Conservation (phyloP, 1,140 invertebrate genomes). For the Bombus consobrinus region DNA sequence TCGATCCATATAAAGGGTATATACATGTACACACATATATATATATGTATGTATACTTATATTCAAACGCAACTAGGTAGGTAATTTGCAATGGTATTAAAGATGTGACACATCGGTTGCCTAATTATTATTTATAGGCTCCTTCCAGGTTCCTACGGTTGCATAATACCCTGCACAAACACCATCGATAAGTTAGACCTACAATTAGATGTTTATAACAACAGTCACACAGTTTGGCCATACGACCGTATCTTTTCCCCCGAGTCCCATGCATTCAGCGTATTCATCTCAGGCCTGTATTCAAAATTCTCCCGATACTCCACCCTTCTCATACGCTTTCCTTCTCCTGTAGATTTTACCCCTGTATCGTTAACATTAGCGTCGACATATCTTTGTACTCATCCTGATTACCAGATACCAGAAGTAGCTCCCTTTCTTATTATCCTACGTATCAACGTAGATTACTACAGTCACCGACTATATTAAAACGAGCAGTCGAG, state of each 20-base stretch:
- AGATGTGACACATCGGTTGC: too few relatives aligned
- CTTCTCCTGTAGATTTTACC: neutral
- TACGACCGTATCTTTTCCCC: constrained; percentile 44
- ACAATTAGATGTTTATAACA: constrained; percentile 38
- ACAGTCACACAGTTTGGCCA: constrained; percentile 40
- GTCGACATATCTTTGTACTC: neutral
- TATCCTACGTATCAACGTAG: neutral
- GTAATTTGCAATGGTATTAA: neutral
- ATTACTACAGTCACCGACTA: neutral
- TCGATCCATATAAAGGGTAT: neutral
- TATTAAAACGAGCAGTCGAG: neutral
- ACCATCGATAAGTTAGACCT: constrained; percentile 60
- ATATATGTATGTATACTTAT: neutral
- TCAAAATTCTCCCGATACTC: neutral
- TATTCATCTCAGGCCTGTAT: constrained; percentile 49
- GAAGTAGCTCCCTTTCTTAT: neutral
- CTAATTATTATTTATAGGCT: constrained; percentile 40
- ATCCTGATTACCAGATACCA: neutral
- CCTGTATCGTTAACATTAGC: neutral
- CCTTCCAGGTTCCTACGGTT: neutral
- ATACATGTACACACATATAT: too few relatives aligned
- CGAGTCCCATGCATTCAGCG: constrained; percentile 41
- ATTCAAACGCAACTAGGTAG: neutral
- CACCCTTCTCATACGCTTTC: too few relatives aligned
- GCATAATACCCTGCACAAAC: neutral